Base-by-base conservation (phyloP, 2,888 invertebrate species). In the Hymenopus coronatus region DNA sequence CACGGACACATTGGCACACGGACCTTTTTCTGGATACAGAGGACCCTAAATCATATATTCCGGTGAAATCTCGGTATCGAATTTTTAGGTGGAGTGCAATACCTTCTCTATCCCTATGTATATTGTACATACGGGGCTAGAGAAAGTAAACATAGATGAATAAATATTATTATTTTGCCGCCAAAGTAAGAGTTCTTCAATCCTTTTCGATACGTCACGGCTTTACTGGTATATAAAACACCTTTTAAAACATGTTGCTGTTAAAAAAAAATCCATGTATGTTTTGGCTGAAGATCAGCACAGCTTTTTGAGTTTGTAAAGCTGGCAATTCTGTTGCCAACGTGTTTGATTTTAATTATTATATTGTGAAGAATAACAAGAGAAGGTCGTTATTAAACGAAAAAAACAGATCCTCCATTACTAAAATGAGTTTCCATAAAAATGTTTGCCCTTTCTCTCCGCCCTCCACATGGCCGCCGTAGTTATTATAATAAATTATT, bases 341-440 rank as follows among this genome's bases (percentile, higher is more conserved):
- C 54, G 20, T 70, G 54, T 70, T 70, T 70, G 54, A 25, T 70
- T 70, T 70, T 70, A 70, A 70, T 70, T 70, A 70, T 70, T 70
- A 70, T 70, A 70, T 70, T 70, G 54, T 70, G 54, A 85, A 85
- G 28, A 81, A 28, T 33, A 87, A 30, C 87, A 70, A 70, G 20
- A 70, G 54, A 70, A 70, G 27, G n/a, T 82, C 81, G 82, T 87
- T 87, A 87, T 28, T 87, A 82, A 87, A 82, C 33, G n/a, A 70
- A 70, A n/a, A 82, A 87, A 87, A 30, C n/a, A 12, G 82, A 82
- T 46, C 14, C 40, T 12, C 87, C 82, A 87, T 87, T 87, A 87
- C 82, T 87, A 87, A 87, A 87, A 87, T 87, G 33, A 87, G 87
- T 87, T 87, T 87, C 40, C 87, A 87, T 28, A 82, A 82, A 82